Evolutionary conservation across 64 coral and sea anemone species (phyloP), one percentile per base, ranked within the genome.

Genomic region (Montipora efflorescens): DNA sequence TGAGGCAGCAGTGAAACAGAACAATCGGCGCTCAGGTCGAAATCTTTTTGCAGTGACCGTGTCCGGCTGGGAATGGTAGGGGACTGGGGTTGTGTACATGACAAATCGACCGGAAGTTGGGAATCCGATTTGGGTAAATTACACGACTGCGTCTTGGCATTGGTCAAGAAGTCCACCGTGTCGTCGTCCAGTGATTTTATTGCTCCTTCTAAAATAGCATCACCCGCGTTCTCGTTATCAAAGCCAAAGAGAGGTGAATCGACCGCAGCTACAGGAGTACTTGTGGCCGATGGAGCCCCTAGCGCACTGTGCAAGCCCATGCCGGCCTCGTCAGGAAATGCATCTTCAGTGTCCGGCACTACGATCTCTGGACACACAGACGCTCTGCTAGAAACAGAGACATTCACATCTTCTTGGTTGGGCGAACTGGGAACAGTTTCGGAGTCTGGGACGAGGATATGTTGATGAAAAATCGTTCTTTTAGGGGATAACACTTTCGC

Each of bases 1-100:
- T 94, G 75, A 73, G 90, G 94, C 68, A 95, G 77, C 8, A 95
- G 61, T 0, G 82, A 91, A 57, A 92, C 76, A 72, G 89, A 91
- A 43, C 85, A 79, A 7, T 95, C 82, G 21, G 82, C 82, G 2
- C 62, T 86, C 36, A 86, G 82, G 61, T 86, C 47, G 43, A 86
- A 22, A 8, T 86, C 82, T 73, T 86, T 16, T 13, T 86, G 62
- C 46, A 86, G 66, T 12, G 81, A 92, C 43, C 68, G 71, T 5
- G 47, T 19, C 2, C 79, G 44, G 81, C 67, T 67, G 87, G 90
- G 90, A 92, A 82, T 58, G 19, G 83, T 82, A 14, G 94, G 83
- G 8, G 94, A 92, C n/a, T 46, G 83, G 14, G 67, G 67, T 13
- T 82, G 69, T 0, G 72, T 86, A 67, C 75, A 47, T 2, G 46